Conservation (phyloP, 1,140 invertebrate genomes). For the Maniola jurtina region DNA sequence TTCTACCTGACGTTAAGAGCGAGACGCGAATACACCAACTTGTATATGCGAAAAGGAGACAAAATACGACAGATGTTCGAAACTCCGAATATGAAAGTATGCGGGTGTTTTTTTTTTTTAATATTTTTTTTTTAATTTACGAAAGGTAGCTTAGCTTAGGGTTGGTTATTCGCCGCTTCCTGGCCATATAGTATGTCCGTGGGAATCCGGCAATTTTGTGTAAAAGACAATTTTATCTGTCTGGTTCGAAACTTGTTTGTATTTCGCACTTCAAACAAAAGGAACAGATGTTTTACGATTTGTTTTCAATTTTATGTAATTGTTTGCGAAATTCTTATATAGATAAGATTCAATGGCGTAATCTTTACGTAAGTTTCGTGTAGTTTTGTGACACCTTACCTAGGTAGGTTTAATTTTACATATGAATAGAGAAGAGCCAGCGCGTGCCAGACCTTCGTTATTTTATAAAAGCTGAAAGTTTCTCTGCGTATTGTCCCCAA, state of each 20-base stretch:
- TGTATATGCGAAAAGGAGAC: constrained; percentile 30
- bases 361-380: too few relatives aligned
- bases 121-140: constrained; percentile 27
- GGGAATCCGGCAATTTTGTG: constrained; percentile 36
- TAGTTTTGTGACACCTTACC: too few relatives aligned
- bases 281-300: constrained; percentile 33
- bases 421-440: too few relatives aligned
- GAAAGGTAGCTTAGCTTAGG: constrained; percentile 52
- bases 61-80: constrained; percentile 52
- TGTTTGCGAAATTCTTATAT: constrained; percentile 25
- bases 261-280: constrained; percentile 28
- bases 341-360: background rate
- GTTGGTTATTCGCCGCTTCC: constrained; percentile 47
- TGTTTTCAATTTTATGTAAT: constrained; percentile 8
- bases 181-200: constrained; percentile 34
- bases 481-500: too few relatives aligned
- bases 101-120: constrained; percentile 47
- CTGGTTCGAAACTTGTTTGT: constrained; percentile 20
- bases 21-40: constrained; percentile 22
- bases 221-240: constrained; percentile 26
- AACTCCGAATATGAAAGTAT: constrained; percentile 39
- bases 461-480: too few relatives aligned
- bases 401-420: too few relatives aligned
- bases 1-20: constrained; percentile 39
- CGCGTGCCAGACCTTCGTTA: too few relatives aligned